Percentiles rank a stretch among this genome's conserved stretches.
phyloP scores from a whole-genome alignment of 2,797 vertebrate species.

The Salmo trutta region DNA sequence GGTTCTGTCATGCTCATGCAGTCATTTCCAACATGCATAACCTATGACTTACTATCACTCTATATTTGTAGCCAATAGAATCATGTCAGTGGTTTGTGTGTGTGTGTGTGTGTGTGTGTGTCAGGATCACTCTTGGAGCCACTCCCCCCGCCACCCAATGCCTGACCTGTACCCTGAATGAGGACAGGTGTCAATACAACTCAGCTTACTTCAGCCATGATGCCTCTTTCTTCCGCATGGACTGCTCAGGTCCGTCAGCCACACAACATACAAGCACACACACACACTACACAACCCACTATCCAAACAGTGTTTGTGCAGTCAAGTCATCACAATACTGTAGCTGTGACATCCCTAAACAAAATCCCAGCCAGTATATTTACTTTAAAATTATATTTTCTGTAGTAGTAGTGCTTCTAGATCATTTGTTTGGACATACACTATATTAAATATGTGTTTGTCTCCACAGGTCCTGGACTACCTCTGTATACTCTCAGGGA shows the following conservation, averaged over 20 bases:
- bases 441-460: neutral
- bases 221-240: conserved; percentile 82
- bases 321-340: neutral
- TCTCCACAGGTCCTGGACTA: conserved; percentile 83
- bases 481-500: conserved; percentile 70
- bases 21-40: neutral
- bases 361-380: neutral
- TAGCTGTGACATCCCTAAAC: neutral
- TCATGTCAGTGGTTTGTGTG: conserved; percentile 4
- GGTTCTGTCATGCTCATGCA: neutral
- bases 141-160: conserved; percentile 62
- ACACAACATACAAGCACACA: neutral
- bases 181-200: conserved; percentile 84
- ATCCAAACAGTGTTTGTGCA: neutral
- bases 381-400: neutral
- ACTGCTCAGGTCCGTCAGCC: conserved; percentile 82
- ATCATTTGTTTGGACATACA: neutral
- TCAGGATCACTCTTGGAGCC: conserved; percentile 64
- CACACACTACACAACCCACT: neutral
- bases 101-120: neutral
- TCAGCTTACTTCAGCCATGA: conserved; percentile 85
- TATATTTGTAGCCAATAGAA: neutral
- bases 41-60: neutral
- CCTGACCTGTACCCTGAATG: conserved; percentile 81
- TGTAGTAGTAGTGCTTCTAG: neutral